phyloP scores from a whole-genome alignment of 2,113 vertebrate genomes.

The Pogonocichla stellata region DNA sequence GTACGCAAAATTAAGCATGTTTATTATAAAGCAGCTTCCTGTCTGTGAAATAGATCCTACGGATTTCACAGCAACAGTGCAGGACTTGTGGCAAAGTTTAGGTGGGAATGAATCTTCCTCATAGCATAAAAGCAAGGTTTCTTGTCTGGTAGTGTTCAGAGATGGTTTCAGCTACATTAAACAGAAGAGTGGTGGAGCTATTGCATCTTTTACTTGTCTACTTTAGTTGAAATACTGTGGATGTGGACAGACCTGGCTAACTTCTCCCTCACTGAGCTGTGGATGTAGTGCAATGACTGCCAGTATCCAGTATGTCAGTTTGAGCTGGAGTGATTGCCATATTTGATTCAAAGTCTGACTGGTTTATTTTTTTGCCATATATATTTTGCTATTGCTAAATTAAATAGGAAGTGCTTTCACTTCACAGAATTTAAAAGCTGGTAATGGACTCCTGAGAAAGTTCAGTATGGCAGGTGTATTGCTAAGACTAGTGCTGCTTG shows the following conservation, averaged over 20 bases:
- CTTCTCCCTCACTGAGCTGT: rapidly evolving
- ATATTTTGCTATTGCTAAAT: not conserved
- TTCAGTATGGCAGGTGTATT: not conserved
- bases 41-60: not conserved
- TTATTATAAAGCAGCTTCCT: not conserved
- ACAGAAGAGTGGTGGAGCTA: not conserved
- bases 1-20: slow-evolving; percentile 65
- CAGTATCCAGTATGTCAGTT: not conserved
- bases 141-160: not conserved
- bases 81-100: not conserved
- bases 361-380: not conserved
- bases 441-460: not conserved
- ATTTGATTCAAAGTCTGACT: not conserved
- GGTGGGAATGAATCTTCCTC: not conserved
- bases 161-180: not conserved
- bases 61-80: not conserved
- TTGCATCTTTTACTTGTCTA: not conserved
- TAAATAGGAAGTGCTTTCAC: not conserved
- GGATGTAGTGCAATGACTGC: not conserved
- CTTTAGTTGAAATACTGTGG: not conserved
- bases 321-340: not conserved
- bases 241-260: not conserved
- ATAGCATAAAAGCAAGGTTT: not conserved
- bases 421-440: not conserved
- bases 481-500: not conserved